Percentiles rank a stretch among this genome's conserved stretches.
Conservation (phyloP, 2,888 invertebrate species). For the Archips crataeganus region DNA sequence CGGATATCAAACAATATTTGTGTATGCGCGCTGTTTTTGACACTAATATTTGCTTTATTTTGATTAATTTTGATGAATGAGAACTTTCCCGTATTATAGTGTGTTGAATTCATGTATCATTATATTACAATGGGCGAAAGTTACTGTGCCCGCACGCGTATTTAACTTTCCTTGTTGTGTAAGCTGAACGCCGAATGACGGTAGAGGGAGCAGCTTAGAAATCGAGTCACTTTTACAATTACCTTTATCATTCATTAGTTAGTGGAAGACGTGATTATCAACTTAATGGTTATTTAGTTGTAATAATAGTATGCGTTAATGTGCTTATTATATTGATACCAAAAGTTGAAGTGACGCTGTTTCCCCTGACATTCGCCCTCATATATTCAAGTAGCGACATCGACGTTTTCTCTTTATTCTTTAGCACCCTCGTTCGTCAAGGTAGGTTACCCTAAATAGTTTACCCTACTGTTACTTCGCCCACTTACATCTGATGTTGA, state of each 20-base stretch:
- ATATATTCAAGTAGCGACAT: conserved; percentile 66
- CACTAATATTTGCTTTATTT: conserved; percentile 10
- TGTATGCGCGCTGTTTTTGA: conserved; percentile 19
- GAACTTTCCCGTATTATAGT: conserved; percentile 44
- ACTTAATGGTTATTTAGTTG: conserved; percentile 50
- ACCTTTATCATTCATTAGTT: conserved; percentile 62
- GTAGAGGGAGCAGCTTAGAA: conserved; percentile 82
- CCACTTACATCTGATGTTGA: conserved; percentile 49
- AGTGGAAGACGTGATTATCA: conserved; percentile 54
- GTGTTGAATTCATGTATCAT: conserved; percentile 52
- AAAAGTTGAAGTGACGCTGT: conserved; percentile 28
- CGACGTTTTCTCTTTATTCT: conserved; percentile 73
- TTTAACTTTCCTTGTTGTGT: conserved; percentile 85
- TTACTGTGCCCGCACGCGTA: conserved; percentile 77
- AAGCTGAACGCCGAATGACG: conserved; percentile 77
- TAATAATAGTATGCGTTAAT: conserved; percentile 43
- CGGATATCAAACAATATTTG: conserved; percentile 26
- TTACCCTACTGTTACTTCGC: conserved; percentile 62
- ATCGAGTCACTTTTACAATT: conserved; percentile 76
- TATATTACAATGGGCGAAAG: conserved; percentile 81
- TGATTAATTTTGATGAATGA: conserved; percentile 7
- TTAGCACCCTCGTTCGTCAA: conserved; percentile 76
- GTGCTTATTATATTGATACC: conserved; percentile 40
- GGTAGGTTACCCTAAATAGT: conserved; percentile 71
- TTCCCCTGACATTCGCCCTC: conserved; percentile 47